phyloP scores from a whole-genome alignment of 1,140 invertebrate species.

The Holotrichia oblita region DNA sequence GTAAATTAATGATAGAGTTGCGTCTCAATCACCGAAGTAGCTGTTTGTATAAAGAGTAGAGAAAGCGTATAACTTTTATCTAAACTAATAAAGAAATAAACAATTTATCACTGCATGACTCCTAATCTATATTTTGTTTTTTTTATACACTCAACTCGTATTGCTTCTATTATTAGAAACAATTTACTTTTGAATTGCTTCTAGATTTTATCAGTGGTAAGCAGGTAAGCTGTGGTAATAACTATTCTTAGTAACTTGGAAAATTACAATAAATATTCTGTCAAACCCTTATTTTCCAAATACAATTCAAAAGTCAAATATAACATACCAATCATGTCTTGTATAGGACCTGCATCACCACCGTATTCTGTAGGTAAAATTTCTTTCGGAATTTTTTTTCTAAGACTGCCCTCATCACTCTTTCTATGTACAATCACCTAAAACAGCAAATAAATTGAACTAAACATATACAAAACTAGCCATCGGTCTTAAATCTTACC shows the following conservation, averaged over 20 bases:
- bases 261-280: not conserved
- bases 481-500: constrained; percentile 54
- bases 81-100: too few species aligned
- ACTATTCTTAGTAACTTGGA: not conserved
- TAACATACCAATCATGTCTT: constrained; percentile 36
- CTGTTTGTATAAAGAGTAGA: too few species aligned
- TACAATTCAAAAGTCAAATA: not conserved
- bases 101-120: too few species aligned
- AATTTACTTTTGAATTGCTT: not conserved
- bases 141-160: not conserved
- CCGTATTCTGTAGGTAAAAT: constrained; percentile 68
- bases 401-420: constrained; percentile 26
- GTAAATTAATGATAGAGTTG: too few species aligned
- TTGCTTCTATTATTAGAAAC: not conserved
- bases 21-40: too few species aligned
- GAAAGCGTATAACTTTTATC: too few species aligned
- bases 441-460: not conserved
- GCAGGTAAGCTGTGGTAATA: too few species aligned
- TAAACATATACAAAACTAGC: not conserved
- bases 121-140: not conserved
- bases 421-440: constrained; percentile 38
- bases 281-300: not conserved
- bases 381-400: constrained; percentile 63
- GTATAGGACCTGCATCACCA: constrained; percentile 56
- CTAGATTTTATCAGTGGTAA: not conserved